Evolutionary conservation across 2,888 invertebrate genomes (phyloP).

Genomic region (Hanleya hanleyi): DNA sequence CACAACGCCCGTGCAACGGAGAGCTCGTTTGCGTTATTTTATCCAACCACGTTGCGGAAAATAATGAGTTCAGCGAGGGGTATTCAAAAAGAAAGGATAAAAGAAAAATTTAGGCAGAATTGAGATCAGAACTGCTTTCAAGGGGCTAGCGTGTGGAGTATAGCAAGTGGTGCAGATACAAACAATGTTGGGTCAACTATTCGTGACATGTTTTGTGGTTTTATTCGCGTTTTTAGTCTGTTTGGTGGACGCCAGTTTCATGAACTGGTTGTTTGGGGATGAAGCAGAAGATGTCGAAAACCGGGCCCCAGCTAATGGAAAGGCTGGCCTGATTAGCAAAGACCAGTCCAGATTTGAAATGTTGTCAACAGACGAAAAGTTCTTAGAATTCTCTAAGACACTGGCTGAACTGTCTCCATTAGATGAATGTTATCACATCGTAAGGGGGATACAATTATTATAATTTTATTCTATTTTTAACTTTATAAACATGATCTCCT

Average conservation of each 20-base stretch:
- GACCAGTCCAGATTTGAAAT: constrained; percentile 75
- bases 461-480: neutral
- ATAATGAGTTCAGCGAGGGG: constrained; percentile 27
- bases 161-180: no score
- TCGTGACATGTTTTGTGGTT: neutral
- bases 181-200: neutral
- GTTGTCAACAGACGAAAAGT: constrained; percentile 78
- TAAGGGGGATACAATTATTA: constrained; percentile 45
- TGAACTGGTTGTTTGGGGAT: constrained; percentile 42
- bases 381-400: constrained; percentile 79
- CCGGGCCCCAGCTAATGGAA: no score
- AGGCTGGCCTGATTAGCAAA: constrained; percentile 3
- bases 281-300: constrained; percentile 17
- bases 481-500: no score
- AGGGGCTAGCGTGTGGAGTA: no score
- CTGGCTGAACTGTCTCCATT: constrained; percentile 78
- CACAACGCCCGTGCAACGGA: neutral
- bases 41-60: constrained; percentile 24
- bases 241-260: neutral
- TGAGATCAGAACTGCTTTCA: no score
- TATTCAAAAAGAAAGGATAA: constrained; percentile 29
- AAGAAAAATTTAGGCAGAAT: no score
- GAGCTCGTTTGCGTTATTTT: constrained; percentile 8
- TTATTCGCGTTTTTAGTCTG: neutral
- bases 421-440: constrained; percentile 80